These are phyloP conservation scores for Nephotettix cincticeps DNA, from an alignment of 1,140 invertebrate species.

Conservation along the genomic window DNA sequence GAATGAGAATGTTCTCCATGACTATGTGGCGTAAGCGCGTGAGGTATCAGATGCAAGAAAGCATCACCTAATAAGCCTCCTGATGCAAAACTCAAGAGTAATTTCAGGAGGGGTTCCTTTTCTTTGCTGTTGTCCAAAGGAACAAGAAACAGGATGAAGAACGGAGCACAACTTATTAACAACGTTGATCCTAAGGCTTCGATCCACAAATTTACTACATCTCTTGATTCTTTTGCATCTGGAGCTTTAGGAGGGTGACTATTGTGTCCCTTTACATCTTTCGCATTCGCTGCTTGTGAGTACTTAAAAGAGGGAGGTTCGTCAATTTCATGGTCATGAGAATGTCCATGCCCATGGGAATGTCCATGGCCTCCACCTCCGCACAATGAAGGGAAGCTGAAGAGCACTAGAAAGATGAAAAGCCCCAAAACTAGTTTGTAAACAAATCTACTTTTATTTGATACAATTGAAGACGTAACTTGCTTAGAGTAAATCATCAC, in stretches of 20 bases:
- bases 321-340: constrained; percentile 47
- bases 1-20: constrained; percentile 56
- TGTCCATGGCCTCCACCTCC: constrained; percentile 43
- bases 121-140: constrained; percentile 86
- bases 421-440: constrained; percentile 32
- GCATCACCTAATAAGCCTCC: constrained; percentile 94
- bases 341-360: constrained; percentile 43
- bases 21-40: constrained; percentile 74
- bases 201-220: constrained; percentile 64
- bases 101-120: constrained; percentile 81
- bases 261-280: constrained; percentile 50
- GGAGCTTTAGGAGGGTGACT: constrained; percentile 27
- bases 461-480: too few relatives aligned
- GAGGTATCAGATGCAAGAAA: constrained; percentile 95
- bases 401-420: constrained; percentile 48
- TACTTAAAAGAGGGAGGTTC: constrained; percentile 72
- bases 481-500: too few relatives aligned
- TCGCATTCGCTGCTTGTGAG: constrained; percentile 66
- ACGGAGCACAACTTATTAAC: constrained; percentile 91
- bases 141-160: constrained; percentile 91
- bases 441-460: too few relatives aligned
- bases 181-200: constrained; percentile 85
- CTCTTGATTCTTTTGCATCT: constrained; percentile 33
- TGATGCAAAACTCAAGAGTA: constrained; percentile 91
- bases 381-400: constrained; percentile 49